Conservation (phyloP, 2,797 vertebrate species). For the Acrossocheilus fasciatus region DNA sequence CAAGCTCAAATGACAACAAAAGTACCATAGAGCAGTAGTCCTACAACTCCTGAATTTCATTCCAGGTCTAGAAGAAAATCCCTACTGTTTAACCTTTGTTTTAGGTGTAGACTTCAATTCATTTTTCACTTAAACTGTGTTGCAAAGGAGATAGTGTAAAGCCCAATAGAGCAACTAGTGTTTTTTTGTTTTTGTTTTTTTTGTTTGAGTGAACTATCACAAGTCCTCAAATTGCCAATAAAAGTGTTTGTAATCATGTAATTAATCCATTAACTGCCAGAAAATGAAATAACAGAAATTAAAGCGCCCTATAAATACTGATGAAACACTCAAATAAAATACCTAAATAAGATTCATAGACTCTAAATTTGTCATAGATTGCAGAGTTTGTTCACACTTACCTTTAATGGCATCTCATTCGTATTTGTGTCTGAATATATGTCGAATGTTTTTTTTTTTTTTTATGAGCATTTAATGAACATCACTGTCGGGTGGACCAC, state of each 20-base stretch:
- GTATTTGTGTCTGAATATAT: background rate
- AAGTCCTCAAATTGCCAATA: background rate
- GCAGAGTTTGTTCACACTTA: background rate
- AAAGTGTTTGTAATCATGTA: background rate
- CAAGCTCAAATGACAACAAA: background rate
- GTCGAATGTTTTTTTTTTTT: background rate
- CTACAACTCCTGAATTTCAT: background rate
- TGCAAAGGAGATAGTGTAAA: background rate
- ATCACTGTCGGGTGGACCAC: slow-evolving; percentile 8
- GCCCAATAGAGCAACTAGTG: background rate
- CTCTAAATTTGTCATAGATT: background rate
- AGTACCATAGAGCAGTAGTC: background rate
- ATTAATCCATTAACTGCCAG: background rate
- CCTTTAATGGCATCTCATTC: background rate
- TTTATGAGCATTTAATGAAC: slow-evolving; percentile 11
- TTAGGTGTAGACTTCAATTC: background rate
- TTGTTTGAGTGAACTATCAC: background rate
- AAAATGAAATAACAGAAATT: background rate
- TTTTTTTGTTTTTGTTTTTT: background rate
- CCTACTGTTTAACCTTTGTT: background rate
- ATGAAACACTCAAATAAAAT: background rate
- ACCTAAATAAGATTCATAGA: background rate
- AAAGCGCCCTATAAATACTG: background rate
- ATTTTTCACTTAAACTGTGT: no score
- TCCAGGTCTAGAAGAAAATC: background rate